Base-by-base conservation (phyloP, 2,113 vertebrate genomes). In the Rhabdornis inornatus region DNA sequence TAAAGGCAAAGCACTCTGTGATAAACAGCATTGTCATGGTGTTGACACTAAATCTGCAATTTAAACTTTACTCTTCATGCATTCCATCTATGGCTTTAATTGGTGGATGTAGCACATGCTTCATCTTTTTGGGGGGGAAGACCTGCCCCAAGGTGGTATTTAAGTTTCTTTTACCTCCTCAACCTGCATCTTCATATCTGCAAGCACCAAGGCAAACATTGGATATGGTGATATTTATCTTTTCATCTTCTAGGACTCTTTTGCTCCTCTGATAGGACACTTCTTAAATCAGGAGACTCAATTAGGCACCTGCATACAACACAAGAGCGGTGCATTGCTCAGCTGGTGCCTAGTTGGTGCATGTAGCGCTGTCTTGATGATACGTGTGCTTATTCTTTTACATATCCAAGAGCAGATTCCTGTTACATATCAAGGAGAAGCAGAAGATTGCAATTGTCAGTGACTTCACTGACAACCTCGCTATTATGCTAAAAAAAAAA, bases 391-490 rank as follows among this genome's bases (percentile, higher is more conserved):
- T 85, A 3, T 52, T 71, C 45, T 83, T 33, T 42, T 24, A 22
- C 0, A 0, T 16, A 3, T 63, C 55, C 13, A 30, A 18, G n/a
- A 68, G 24, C 28, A 2, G 24, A 40, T 74, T 82, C 31, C 18
- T 82, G 16, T 68, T 85, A 25, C 0, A 0, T 59, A 24, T 50
- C 9, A 23, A n/a, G 22, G 9, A 82, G 59, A 18, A 37, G 30
- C 30, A 53, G 57, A 59, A 68, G 39, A 17, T 68, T 16, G 0
- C n/a, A 49, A 4, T 12, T 63, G 24, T 68, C n/a, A 81, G 6
- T 47, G 27, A 69, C 15, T 39, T 81, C 11, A 49, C 2, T 44
- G 39, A 22, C 13, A 72, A 9, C 31, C 66, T 14, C 19, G 12
- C 27, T 81, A 6, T 49, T 57, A 15, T 10, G 4, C 5, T 35